Conservation (phyloP, 2,113 vertebrate species). For the Panthera uncia region DNA sequence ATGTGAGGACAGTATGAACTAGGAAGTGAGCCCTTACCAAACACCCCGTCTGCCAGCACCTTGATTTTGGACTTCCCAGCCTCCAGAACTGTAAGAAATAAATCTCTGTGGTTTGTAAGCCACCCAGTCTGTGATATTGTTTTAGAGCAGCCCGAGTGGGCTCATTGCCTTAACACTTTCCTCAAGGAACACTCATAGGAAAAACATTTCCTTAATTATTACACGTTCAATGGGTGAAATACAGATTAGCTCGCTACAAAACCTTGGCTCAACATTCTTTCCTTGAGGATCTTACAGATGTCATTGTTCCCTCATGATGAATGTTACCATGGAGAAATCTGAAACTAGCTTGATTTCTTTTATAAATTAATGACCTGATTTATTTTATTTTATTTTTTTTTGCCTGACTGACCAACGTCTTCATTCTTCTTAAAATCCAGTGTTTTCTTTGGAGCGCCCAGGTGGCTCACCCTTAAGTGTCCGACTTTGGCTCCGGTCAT, state of each 20-base stretch:
- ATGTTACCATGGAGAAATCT: background rate
- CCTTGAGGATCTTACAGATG: background rate
- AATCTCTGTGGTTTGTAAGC: background rate
- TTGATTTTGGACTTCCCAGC: background rate
- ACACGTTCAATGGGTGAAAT: background rate
- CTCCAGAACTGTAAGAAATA: background rate
- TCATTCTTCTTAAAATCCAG: background rate
- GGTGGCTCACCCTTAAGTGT: too few species aligned
- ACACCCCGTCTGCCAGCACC: background rate
- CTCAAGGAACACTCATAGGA: background rate
- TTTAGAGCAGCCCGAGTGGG: background rate
- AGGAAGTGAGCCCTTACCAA: background rate
- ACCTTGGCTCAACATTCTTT: background rate
- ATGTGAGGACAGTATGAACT: background rate
- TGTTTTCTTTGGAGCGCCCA: background rate
- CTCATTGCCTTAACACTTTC: background rate
- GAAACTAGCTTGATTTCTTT: background rate
- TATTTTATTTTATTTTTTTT: background rate
- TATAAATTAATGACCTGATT: background rate
- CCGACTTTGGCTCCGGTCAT: too few species aligned
- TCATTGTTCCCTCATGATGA: background rate
- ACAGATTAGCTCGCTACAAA: background rate
- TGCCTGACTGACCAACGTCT: background rate
- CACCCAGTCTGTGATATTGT: background rate
- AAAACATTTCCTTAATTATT: background rate